Percentiles rank a stretch among this genome's conserved stretches.
These are phyloP conservation scores for Myotis yumanensis DNA, from an alignment of 2,113 vertebrate species.

Conservation along the genomic window DNA sequence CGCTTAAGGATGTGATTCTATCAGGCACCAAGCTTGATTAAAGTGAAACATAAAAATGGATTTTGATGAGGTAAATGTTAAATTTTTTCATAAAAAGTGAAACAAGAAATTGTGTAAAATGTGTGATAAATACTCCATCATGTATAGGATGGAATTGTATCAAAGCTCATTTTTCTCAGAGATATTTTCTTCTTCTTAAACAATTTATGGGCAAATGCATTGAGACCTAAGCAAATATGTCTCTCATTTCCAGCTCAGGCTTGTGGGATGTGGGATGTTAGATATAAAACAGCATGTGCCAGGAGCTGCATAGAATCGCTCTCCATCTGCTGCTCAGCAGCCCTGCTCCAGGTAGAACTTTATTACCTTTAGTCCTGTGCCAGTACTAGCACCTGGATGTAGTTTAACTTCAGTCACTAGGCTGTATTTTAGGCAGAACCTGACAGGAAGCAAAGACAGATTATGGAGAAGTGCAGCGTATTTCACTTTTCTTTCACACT, in stretches of 20 bases:
- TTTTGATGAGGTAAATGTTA: neutral
- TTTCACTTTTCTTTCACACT: conserved; percentile 48
- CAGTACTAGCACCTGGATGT: conserved; percentile 12
- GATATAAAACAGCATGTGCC: neutral
- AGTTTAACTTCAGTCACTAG: neutral
- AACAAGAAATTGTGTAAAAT: neutral
- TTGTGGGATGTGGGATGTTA: too few species aligned
- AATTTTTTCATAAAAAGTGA: conserved; percentile 16
- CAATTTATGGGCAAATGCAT: neutral
- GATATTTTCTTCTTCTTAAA: neutral
- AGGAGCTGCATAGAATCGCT: neutral
- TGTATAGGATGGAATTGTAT: neutral
- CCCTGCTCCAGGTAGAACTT: neutral
- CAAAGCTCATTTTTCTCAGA: neutral
- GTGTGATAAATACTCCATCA: neutral
- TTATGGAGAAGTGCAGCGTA: neutral
- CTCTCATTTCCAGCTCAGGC: neutral
- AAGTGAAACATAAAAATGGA: neutral
- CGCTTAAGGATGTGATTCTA: neutral
- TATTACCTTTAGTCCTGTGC: neutral
- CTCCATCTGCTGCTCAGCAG: neutral
- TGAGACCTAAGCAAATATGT: neutral
- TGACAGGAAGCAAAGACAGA: neutral
- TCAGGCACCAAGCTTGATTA: neutral
- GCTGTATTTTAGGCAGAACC: conserved; percentile 41